A percentile compares a stretch with the other conserved stretches of the same genome.
Conservation (phyloP, 1,140 invertebrate genomes). For the Reticulitermes speratus region DNA sequence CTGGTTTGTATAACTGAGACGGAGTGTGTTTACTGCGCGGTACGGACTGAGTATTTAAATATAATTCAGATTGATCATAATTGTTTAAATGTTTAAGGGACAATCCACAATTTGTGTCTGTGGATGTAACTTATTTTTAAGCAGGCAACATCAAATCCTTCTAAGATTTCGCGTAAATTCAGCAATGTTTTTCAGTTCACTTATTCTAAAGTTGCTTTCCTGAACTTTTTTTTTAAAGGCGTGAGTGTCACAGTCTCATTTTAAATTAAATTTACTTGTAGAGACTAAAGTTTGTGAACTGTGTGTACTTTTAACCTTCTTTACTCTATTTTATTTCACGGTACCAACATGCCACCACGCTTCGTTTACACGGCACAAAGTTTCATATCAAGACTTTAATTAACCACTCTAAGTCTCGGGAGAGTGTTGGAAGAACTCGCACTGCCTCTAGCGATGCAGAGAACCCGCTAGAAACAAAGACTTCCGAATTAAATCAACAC, state of each 20-base stretch:
- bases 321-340: neutral
- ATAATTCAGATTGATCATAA: too few species aligned
- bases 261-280: neutral
- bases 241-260: neutral
- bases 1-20: too few species aligned
- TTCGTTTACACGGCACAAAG: neutral
- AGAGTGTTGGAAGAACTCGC: neutral
- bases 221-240: too few species aligned
- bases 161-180: too few species aligned
- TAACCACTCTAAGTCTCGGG: neutral
- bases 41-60: too few species aligned
- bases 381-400: constrained; percentile 6
- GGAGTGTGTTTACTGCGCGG: too few species aligned
- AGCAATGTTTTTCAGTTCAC: too few species aligned
- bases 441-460: neutral
- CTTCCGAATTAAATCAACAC: constrained; percentile 6
- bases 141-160: too few species aligned
- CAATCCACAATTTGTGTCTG: too few species aligned
- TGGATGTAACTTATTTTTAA: too few species aligned
- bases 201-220: too few species aligned
- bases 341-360: neutral
- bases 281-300: neutral
- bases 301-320: neutral
- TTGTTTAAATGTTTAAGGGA: too few species aligned
- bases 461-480: neutral